A percentile compares a stretch with the other conserved stretches of the same genome.
These are phyloP conservation scores for Mactra quadrangularis DNA, from an alignment of 1,140 invertebrate species.

Conservation along the genomic window DNA sequence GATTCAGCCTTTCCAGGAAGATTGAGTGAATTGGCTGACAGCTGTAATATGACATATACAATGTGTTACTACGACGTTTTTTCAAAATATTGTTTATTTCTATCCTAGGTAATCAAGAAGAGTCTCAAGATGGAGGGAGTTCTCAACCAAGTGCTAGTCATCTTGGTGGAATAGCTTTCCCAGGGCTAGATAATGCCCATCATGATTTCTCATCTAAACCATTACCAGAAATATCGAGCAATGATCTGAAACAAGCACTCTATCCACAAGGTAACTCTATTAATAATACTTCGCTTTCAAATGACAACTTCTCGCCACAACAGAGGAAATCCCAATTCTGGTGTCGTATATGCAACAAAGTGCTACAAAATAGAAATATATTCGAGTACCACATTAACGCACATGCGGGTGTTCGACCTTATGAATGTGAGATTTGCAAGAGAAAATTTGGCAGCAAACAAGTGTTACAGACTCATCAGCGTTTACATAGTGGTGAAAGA, in stretches of 20 bases:
- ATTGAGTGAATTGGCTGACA: no score
- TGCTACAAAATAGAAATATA: constrained; percentile 25
- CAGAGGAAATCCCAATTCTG: constrained; percentile 12
- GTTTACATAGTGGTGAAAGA: constrained; percentile 42
- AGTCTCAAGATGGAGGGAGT: no score
- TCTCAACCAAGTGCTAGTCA: neutral
- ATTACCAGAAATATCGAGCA: constrained; percentile 38
- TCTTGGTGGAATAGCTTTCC: constrained; percentile 51
- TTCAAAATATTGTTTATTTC: no score
- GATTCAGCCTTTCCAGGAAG: no score
- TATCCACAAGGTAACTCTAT: constrained; percentile 54
- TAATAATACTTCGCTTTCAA: constrained; percentile 24
- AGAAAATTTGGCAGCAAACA: constrained; percentile 53
- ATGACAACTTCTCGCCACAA: constrained; percentile 16
- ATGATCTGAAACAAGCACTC: constrained; percentile 47
- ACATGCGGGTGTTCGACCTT: constrained; percentile 37
- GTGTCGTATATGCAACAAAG: constrained; percentile 45
- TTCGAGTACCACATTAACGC: constrained; percentile 35
- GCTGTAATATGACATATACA: no score
- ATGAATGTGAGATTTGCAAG: constrained; percentile 48
- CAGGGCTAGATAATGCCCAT: constrained; percentile 51
- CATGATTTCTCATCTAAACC: constrained; percentile 43
- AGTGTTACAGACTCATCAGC: constrained; percentile 44
- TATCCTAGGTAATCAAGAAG: no score
- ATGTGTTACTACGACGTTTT: no score